phyloP scores from a whole-genome alignment of 2,113 vertebrate genomes.

The Gopherus evgoodei region DNA sequence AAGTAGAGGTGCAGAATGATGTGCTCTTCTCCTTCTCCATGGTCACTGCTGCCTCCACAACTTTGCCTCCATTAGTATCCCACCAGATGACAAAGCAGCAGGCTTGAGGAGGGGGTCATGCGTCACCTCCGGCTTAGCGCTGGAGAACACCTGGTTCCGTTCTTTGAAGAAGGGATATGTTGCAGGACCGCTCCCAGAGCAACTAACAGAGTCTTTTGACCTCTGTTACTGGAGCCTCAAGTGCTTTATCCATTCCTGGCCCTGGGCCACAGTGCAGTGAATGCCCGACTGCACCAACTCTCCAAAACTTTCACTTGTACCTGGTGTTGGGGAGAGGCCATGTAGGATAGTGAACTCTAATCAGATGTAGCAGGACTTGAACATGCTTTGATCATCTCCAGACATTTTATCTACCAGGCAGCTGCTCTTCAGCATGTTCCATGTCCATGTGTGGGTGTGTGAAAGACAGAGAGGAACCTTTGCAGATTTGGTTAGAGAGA shows the following conservation, averaged over 20 bases:
- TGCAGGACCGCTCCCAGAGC: no score
- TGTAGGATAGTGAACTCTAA: neutral
- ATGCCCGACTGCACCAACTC: neutral
- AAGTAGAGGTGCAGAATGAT: neutral
- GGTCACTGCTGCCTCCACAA: no score
- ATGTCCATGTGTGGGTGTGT: neutral
- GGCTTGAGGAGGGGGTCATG: neutral
- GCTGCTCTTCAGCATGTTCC: neutral
- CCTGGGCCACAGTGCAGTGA: neutral
- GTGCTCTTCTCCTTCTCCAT: neutral
- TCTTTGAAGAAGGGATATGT: no score
- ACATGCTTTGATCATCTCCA: neutral
- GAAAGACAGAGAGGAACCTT: neutral
- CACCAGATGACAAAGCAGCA: neutral
- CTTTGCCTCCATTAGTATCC: neutral
- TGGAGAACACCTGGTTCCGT: neutral
- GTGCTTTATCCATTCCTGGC: neutral
- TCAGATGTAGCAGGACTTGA: neutral
- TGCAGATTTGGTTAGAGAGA: neutral
- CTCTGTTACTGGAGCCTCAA: neutral
- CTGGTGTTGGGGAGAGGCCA: neutral
- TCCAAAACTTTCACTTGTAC: neutral
- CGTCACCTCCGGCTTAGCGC: neutral
- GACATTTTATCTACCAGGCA: neutral
- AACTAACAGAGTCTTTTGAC: neutral